Base-by-base conservation (phyloP, 2,888 invertebrate species). In the Lithophane semibrunnea region DNA sequence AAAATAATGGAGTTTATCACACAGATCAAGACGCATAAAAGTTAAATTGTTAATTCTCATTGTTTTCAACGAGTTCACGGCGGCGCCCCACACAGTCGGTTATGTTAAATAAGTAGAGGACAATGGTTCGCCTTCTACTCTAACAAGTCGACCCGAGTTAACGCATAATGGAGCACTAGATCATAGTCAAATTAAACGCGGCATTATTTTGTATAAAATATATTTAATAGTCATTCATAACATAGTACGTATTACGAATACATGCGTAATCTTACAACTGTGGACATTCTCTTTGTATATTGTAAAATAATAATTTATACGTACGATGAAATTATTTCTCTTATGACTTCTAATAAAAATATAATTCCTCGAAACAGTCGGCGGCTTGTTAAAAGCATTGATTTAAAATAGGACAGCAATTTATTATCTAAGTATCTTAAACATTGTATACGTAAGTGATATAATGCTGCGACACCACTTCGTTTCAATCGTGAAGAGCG, bases 31-130 rank as follows among this genome's bases (percentile, higher is more conserved):
- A 12, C 24, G 42, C 16, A 24, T 64, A 16, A 16, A 16, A 18
- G n/a, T 54, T 0, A 37, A n/a, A n/a, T 49, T 42, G n/a, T 29
- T 77, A 42, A 80, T 56, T 47, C 21, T 29, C 16, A 37, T 47
- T 80, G 47, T 69, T 37, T 54, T 24, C 9, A 24, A 42, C 21
- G 29, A 54, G 37, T 56, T 56, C 47, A 42, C 4, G n/a, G 37
- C 37, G 37, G 37, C 37, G 37, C 37, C 37, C 52, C 58, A 24
- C 8, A 44, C 29, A 16, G 56, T 3, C 58, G n/a, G n/a, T 7
- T 13, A 89, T 88, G 90, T 88, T 89, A 83, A 88, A 89, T 85
- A 83, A 88, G 86, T 83, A 66, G 49, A 83, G 72, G 74, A 85
- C 85, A 88, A 87, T 85, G 85, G 84, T 84, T 8, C 37, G 68